These are phyloP conservation scores for Opisthograptis luteolata DNA, from an alignment of 2,888 invertebrate genomes.

Conservation along the genomic window DNA sequence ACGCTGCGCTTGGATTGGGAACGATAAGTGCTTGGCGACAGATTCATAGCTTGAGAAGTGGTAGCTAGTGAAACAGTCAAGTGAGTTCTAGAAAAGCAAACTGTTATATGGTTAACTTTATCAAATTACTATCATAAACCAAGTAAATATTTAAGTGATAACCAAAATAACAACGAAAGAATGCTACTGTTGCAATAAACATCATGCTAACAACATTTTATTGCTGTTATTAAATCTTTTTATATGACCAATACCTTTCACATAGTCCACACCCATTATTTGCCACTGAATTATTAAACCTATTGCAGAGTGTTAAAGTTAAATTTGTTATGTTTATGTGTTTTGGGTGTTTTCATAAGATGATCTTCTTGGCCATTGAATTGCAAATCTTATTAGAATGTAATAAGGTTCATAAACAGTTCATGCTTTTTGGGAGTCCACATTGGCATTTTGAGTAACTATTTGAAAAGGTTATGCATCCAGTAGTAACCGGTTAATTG, in stretches of 20 bases:
- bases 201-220: constrained; percentile 22
- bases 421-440: constrained; percentile 10
- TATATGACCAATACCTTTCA: constrained; percentile 26
- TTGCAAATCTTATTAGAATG: constrained; percentile 21
- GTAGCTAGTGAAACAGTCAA: no score
- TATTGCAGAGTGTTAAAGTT: neutral
- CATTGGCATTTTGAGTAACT: constrained; percentile 36
- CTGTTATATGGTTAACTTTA: no score
- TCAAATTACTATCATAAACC: neutral
- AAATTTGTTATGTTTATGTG: neutral
- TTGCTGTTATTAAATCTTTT: constrained; percentile 16
- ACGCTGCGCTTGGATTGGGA: no score
- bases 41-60: no score
- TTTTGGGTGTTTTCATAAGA: constrained; percentile 2
- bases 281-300: constrained; percentile 7
- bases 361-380: constrained; percentile 9
- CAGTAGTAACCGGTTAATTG: constrained; percentile 39
- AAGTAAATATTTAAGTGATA: neutral
- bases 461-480: constrained; percentile 38
- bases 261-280: constrained; percentile 16
- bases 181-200: constrained; percentile 19
- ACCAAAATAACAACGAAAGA: constrained; percentile 15
- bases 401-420: constrained; percentile 13
- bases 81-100: no score
- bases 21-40: no score